phyloP scores from a whole-genome alignment of 2,113 vertebrate species.

The Dipodomys merriami region DNA sequence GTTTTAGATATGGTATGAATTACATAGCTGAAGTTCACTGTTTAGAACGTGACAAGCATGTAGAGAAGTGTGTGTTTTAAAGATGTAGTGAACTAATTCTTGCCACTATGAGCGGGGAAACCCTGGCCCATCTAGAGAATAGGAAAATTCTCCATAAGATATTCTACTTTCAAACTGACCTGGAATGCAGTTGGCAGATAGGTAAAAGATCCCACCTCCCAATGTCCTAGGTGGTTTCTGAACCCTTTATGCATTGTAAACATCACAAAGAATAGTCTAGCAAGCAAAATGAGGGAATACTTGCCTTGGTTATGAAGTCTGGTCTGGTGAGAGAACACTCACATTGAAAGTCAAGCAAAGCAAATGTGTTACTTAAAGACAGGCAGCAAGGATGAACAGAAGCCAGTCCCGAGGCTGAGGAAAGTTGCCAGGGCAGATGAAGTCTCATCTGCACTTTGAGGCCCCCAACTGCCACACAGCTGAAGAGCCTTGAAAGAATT shows the following conservation, averaged over 20 bases:
- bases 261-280: background rate
- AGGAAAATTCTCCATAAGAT: too few relatives aligned
- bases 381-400: background rate
- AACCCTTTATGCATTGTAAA: background rate
- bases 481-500: background rate
- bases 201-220: background rate
- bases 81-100: too few relatives aligned
- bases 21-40: too few relatives aligned
- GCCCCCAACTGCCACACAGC: background rate
- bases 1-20: background rate
- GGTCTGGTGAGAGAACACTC: background rate
- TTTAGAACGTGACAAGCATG: too few relatives aligned
- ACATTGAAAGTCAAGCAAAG: background rate
- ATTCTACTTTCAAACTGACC: rapidly evolving
- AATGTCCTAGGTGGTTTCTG: background rate
- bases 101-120: too few relatives aligned
- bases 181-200: background rate
- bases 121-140: too few relatives aligned
- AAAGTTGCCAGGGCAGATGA: too few relatives aligned
- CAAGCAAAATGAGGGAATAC: background rate
- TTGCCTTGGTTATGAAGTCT: background rate
- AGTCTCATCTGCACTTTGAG: too few relatives aligned
- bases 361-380: background rate
- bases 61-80: too few relatives aligned
- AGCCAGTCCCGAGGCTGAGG: background rate